Conservation (phyloP, 2,113 vertebrate species). For the Corapipo altera region DNA sequence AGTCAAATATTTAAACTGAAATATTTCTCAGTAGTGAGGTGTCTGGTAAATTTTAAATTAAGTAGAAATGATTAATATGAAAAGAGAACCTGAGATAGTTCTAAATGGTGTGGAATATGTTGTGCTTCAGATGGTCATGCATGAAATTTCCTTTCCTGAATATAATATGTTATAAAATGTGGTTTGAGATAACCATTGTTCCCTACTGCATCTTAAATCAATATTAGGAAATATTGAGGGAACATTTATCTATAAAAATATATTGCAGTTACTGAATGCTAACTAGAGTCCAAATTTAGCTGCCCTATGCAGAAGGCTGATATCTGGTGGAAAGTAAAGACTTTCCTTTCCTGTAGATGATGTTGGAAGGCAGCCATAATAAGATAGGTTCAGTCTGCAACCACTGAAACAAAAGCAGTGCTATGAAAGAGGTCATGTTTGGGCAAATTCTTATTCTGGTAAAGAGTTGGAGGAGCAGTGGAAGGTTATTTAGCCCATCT, state of each 20-base stretch:
- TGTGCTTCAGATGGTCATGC: conserved; percentile 60
- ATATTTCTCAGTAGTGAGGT: conserved; percentile 53
- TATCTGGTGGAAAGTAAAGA: background rate
- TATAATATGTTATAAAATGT: conserved; percentile 48
- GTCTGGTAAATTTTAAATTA: conserved; percentile 68
- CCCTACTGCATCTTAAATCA: conserved; percentile 60
- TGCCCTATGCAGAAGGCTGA: background rate
- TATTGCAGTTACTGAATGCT: conserved; percentile 12
- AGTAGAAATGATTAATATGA: conserved; percentile 57
- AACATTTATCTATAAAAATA: conserved; percentile 41
- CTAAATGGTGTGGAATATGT: conserved; percentile 63
- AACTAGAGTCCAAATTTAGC: conserved; percentile 5
- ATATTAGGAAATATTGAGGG: conserved; percentile 40
- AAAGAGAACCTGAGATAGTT: conserved; percentile 50
- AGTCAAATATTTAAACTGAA: conserved; percentile 55
- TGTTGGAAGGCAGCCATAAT: background rate
- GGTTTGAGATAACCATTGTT: conserved; percentile 53
- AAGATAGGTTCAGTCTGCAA: background rate
- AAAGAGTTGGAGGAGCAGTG: background rate
- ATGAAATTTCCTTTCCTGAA: conserved; percentile 65
- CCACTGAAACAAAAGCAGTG: background rate
- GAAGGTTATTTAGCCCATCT: background rate
- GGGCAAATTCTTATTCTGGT: background rate
- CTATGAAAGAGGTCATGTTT: background rate
- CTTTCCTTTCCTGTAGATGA: background rate